Conservation (phyloP, 2,888 invertebrate species). For the Salpingus planirostris region DNA sequence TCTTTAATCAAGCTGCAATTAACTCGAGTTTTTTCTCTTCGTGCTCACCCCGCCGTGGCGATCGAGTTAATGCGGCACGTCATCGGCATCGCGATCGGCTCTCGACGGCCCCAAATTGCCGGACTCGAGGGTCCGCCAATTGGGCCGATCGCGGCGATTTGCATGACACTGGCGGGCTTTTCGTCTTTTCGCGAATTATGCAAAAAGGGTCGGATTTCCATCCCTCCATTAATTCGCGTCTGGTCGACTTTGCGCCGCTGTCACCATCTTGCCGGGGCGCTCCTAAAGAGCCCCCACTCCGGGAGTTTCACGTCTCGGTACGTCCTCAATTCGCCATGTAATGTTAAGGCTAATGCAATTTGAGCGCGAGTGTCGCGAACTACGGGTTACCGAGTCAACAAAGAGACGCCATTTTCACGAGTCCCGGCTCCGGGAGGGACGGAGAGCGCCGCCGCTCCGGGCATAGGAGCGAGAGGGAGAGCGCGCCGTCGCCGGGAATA, state of each 20-base stretch:
- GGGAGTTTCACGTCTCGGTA: conserved; percentile 43
- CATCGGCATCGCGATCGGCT: conserved; percentile 26
- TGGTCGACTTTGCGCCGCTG: conserved; percentile 30
- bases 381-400: conserved; percentile 41
- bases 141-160: too few species aligned
- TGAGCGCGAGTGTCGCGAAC: conserved; percentile 42
- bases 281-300: conserved; percentile 24
- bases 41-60: too few species aligned
- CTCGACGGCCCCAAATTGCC: conserved; percentile 12
- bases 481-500: conserved; percentile 9
- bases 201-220: conserved; percentile 20
- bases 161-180: too few species aligned
- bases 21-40: conserved; percentile 32
- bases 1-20: conserved; percentile 44
- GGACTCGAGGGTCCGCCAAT: too few species aligned
- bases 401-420: conserved; percentile 39
- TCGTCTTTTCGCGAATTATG: conserved; percentile 14
- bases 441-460: not conserved
- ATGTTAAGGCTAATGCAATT: conserved; percentile 48
- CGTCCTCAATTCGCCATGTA: conserved; percentile 46
- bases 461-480: conserved; percentile 4
- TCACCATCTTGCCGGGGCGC: conserved; percentile 29
- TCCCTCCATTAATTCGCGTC: conserved; percentile 36
- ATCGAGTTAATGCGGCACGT: conserved; percentile 35
- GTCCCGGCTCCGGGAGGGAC: conserved; percentile 17